Evolutionary conservation across 2,797 vertebrate genomes (phyloP).

Genomic region (Crenuchus spilurus): DNA sequence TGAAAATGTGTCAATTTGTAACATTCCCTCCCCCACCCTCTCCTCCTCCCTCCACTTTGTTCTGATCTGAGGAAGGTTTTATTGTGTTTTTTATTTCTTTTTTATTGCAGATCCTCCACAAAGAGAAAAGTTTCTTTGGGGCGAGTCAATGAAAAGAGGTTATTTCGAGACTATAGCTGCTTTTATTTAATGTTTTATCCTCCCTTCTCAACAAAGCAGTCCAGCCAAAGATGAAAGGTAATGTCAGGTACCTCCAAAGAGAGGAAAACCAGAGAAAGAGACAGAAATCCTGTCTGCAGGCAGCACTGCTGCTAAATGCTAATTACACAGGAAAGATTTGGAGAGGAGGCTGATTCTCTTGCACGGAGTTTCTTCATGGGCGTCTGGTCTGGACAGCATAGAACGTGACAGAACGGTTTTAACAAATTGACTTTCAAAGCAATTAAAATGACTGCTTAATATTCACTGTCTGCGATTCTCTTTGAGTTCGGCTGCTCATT

Average conservation of each 20-base stretch:
- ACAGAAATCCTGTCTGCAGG: neutral
- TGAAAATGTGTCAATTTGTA: neutral
- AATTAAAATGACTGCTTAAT: conserved; percentile 45
- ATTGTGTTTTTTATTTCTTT: neutral
- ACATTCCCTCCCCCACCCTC: neutral
- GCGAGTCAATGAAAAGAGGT: neutral
- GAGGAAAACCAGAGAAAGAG: neutral
- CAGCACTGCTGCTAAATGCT: neutral
- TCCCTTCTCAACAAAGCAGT: neutral
- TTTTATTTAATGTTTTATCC: neutral
- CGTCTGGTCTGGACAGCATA: neutral
- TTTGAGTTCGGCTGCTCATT: conserved; percentile 26
- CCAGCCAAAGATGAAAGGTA: neutral
- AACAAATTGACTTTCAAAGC: conserved; percentile 43
- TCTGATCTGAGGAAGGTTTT: neutral
- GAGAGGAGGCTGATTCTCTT: neutral
- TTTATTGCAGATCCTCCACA: neutral
- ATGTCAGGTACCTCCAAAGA: neutral
- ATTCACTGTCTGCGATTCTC: conserved; percentile 29
- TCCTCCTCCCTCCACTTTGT: neutral
- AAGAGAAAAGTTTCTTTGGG: conserved; percentile 3
- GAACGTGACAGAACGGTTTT: conserved; percentile 8
- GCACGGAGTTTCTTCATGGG: conserved; percentile 11
- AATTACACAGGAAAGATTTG: neutral
- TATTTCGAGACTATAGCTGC: neutral